Base-by-base conservation (phyloP, 1,140 invertebrate species). In the Aplysia californica region DNA sequence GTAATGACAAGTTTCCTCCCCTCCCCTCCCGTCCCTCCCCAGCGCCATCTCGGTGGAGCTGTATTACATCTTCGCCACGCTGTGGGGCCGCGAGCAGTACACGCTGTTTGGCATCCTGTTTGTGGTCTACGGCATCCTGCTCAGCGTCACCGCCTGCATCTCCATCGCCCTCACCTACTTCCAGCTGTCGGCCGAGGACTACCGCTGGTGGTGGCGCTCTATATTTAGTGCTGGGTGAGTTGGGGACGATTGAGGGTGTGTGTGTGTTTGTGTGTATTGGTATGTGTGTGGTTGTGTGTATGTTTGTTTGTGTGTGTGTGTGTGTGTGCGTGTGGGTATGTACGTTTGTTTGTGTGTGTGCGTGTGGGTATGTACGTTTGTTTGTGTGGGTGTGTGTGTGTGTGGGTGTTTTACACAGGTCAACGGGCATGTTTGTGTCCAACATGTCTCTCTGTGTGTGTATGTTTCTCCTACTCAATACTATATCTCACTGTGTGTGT, bases 181-280 rank as follows among this genome's bases (percentile, higher is more conserved):
- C 79, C 91, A 92, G 78, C 82, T 92, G 29, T 89, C 91, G 55
- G 86, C 89, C 18, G 91, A 92, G 81, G 91, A 92, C 82, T 92
- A 92, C 82, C 83, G 91, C 59, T 92, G 92, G 92, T 92, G 91
- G 91, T 92, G 91, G 91, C 79, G 90, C 41, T 91, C 91, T 26
- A 88, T 91, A 38, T 88, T 90, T 79, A 90, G 86, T 86, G 89
- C 89, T 38, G 91, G 91, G 90, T 91, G 82, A 83, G 85, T 82
- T 2, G 20, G 58, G 31, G 31, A 59, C n/a, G n/a, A n/a, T n/a
- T n/a, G n/a, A n/a, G n/a, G n/a, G n/a, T n/a, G n/a, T n/a, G n/a
- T n/a, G n/a, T n/a, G n/a, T n/a, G n/a, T n/a, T n/a, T n/a, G n/a
- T n/a, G n/a, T n/a, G n/a, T n/a, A n/a, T n/a, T n/a, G n/a, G n/a